Conservation (phyloP, 2,113 vertebrate species). For the Chionomys nivalis region DNA sequence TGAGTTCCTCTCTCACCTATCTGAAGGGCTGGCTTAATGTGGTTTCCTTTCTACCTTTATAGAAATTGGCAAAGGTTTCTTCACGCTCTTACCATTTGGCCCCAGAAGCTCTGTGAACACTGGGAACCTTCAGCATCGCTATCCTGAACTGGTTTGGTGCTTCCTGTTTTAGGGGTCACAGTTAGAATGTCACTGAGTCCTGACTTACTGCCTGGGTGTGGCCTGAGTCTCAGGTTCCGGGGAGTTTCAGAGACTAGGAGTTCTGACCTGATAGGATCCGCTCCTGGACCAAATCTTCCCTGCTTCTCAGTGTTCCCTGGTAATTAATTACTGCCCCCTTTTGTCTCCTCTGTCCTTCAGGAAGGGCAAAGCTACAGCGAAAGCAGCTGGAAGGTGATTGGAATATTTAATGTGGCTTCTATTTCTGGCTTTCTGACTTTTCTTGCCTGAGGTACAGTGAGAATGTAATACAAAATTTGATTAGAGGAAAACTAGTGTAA, state of each 20-base stretch:
- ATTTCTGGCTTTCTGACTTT: neutral
- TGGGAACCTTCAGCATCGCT: neutral
- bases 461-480: neutral
- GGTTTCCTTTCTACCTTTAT: neutral
- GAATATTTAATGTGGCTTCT: neutral
- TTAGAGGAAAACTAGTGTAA: neutral
- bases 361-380: neutral
- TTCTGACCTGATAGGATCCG: neutral
- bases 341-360: neutral
- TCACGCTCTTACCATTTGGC: neutral
- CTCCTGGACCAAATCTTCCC: neutral
- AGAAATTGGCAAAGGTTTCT: neutral
- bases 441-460: neutral
- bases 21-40: neutral
- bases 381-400: neutral
- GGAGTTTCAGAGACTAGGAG: neutral
- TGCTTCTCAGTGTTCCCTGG: neutral
- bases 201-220: neutral
- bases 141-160: neutral
- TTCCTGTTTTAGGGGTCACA: neutral
- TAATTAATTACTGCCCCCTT: neutral
- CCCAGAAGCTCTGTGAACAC: neutral
- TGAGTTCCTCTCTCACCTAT: neutral
- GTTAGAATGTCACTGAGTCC: neutral
- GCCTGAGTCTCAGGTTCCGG: neutral